Evolutionary conservation across 2,797 vertebrate genomes (phyloP), one percentile per base, ranked within the genome.

Genomic region (Poliocrania exsul): DNA sequence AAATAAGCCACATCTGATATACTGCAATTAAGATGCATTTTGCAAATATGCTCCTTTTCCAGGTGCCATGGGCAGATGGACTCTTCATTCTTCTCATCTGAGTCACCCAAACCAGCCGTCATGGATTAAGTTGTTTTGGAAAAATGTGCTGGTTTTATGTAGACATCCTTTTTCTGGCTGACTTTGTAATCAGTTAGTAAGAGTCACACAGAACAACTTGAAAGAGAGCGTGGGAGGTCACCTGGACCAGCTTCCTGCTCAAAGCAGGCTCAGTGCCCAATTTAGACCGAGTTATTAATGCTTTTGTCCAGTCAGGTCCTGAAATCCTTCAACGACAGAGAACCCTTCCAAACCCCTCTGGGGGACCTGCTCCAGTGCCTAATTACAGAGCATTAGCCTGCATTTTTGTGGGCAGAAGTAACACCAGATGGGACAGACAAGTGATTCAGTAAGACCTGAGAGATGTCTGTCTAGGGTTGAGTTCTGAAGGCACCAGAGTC

Each of bases 361-460:
- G 50, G 38, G 46, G 90, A 75, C 29, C n/a, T 40, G 65, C 54
- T 93, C 53, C 80, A 83, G 3, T 7, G 11, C 17, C 74, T 79
- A 81, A 46, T 82, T 66, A 83, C 0, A 1, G 17, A 49, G 61
- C 72, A 91, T 49, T 58, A 86, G 31, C 16, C 38, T 83, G 57
- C n/a, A 62, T 62, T 86, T 90, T 24, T 70, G 50, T 28, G 46
- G 31, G 71, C 57, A 61, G 31, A n/a, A 58, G 35, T 61, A 69
- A 35, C 1, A 37, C 9, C 56, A 56, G 28, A 29, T 1, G 1
- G 38, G 38, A 46, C 33, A 64, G 60, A 56, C 28, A 74, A 58
- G 66, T 0, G 3, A 25, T 49, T n/a, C 80, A 77, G 56, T 13
- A n/a, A 74, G 31, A 38, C 13, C 31, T 0, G 0, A 49, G 84